Conservation (phyloP, 2,888 invertebrate genomes). For the Acrobasis repandana region DNA sequence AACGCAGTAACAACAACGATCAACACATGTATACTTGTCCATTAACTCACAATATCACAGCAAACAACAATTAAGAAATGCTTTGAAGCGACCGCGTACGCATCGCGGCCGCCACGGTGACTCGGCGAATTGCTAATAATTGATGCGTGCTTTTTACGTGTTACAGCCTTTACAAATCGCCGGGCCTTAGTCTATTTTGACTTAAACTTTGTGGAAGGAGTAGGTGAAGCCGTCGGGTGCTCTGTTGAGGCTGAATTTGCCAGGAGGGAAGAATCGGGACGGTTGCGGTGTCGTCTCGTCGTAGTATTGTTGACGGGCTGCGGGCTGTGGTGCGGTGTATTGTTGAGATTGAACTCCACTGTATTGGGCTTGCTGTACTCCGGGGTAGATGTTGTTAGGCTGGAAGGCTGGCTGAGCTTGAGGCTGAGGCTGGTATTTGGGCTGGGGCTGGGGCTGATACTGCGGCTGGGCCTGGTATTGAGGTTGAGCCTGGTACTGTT, state of each 20-base stretch:
- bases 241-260: conserved; percentile 92
- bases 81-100: conserved; percentile 62
- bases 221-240: conserved; percentile 95
- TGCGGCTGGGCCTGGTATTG: conserved; percentile 64
- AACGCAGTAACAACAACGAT: conserved; percentile 59
- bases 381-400: conserved; percentile 74
- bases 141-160: conserved; percentile 69
- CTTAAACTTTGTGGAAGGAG: conserved; percentile 88
- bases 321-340: conserved; percentile 54
- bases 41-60: conserved; percentile 82
- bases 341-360: conserved; percentile 68
- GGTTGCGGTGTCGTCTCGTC: conserved; percentile 86
- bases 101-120: conserved; percentile 61
- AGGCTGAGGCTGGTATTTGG: conserved; percentile 59
- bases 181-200: conserved; percentile 55
- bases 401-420: conserved; percentile 64
- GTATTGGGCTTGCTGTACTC: conserved; percentile 76
- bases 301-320: conserved; percentile 77
- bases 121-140: conserved; percentile 75
- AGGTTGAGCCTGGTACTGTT: conserved; percentile 58
- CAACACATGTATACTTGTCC: conserved; percentile 68
- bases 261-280: conserved; percentile 91
- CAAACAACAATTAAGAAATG: conserved; percentile 80
- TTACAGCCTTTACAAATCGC: conserved; percentile 65
- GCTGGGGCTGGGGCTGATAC: conserved; percentile 54